A percentile compares a stretch with the other conserved stretches of the same genome.
Evolutionary conservation across 2,888 invertebrate species (phyloP).

Genomic region (Epinotia brunnichana): DNA sequence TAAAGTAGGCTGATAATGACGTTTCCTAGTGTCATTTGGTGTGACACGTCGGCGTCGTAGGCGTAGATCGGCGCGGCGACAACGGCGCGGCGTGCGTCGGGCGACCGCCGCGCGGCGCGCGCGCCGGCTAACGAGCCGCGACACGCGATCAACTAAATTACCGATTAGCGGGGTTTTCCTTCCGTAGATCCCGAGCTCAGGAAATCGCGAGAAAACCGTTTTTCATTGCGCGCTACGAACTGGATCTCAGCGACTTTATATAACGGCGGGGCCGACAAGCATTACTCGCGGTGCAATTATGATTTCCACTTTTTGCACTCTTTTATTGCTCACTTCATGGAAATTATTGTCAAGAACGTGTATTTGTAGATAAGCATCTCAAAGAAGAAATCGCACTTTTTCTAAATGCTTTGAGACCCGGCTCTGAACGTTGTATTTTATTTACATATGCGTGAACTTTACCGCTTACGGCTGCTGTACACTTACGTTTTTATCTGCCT

Average conservation of each 20-base stretch:
- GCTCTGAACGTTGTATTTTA: slow-evolving; percentile 68
- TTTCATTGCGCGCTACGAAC: slow-evolving; percentile 75
- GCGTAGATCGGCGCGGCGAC: slow-evolving; percentile 58
- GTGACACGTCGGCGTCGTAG: slow-evolving; percentile 40
- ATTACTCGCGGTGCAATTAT: slow-evolving; percentile 78
- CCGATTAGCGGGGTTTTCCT: slow-evolving; percentile 80
- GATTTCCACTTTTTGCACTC: slow-evolving; percentile 81
- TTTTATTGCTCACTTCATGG: slow-evolving; percentile 82
- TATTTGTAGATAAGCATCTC: slow-evolving; percentile 78
- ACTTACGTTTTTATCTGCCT: slow-evolving; percentile 41
- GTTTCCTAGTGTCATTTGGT: slow-evolving; percentile 59
- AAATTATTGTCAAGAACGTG: slow-evolving; percentile 81
- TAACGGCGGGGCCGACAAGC: slow-evolving; percentile 76
- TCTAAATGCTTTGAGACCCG: slow-evolving; percentile 77
- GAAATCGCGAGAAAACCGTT: slow-evolving; percentile 81
- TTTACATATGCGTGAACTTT: slow-evolving; percentile 52
- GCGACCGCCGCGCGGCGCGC: slow-evolving; percentile 46
- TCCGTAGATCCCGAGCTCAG: slow-evolving; percentile 74
- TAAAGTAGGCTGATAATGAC: slow-evolving; percentile 70
- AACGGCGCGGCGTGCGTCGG: slow-evolving; percentile 48
- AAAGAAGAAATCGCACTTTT: slow-evolving; percentile 81
- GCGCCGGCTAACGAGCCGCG: slow-evolving; percentile 69
- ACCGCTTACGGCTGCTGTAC: slow-evolving; percentile 41
- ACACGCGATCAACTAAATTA: slow-evolving; percentile 77
- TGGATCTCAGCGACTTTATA: slow-evolving; percentile 79